These are phyloP conservation scores for Vireo griseus DNA, from an alignment of 2,797 vertebrate species.

Conservation along the genomic window DNA sequence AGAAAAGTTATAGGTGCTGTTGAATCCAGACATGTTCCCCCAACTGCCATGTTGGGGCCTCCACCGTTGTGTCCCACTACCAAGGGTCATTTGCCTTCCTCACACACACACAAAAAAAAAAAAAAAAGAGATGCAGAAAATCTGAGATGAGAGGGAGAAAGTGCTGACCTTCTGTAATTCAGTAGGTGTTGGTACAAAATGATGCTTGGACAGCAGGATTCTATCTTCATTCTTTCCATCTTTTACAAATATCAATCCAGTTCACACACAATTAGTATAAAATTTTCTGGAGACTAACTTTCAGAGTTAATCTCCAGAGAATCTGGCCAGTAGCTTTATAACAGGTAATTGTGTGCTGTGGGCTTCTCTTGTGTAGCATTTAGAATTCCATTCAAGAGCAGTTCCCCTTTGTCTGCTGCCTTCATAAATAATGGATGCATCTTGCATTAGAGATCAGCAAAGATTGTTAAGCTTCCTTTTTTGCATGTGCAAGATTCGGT, in stretches of 20 bases:
- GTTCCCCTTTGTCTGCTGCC: conserved; percentile 55
- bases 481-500: conserved; percentile 40
- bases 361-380: conserved; percentile 26
- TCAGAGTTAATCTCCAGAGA: background rate
- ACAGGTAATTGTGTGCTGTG: background rate
- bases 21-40: background rate
- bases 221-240: background rate
- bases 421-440: conserved; percentile 73
- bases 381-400: conserved; percentile 56
- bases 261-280: background rate
- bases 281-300: background rate
- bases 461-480: conserved; percentile 62
- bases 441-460: conserved; percentile 71
- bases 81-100: background rate
- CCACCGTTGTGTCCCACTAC: background rate
- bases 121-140: background rate
- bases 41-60: background rate
- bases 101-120: background rate
- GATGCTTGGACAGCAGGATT: background rate
- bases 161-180: background rate
- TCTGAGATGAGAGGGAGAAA: background rate
- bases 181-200: background rate
- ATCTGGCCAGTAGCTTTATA: conserved; percentile 7
- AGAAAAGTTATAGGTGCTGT: background rate
- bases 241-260: background rate